These are phyloP conservation scores for Accipiter virgatus DNA, from an alignment of 2,113 vertebrate genomes.

Conservation along the genomic window DNA sequence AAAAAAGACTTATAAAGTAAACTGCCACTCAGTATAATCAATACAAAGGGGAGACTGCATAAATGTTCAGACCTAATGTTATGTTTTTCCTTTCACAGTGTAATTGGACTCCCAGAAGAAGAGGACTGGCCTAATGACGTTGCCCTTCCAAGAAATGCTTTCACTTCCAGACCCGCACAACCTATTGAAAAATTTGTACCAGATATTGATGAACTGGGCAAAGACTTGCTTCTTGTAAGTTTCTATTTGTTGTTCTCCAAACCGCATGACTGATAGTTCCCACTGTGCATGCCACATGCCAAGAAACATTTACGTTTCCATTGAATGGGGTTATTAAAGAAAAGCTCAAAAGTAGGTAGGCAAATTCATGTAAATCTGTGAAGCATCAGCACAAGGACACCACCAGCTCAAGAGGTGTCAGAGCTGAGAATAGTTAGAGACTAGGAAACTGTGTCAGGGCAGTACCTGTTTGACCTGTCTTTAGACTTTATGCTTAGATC, in stretches of 20 bases:
- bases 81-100: constrained; percentile 69
- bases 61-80: neutral
- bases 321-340: neutral
- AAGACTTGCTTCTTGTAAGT: constrained; percentile 91
- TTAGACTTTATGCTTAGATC: neutral
- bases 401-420: neutral
- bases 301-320: neutral
- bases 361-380: neutral
- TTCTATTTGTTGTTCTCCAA: neutral
- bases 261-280: neutral
- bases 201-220: constrained; percentile 93
- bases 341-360: neutral
- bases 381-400: neutral
- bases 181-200: constrained; percentile 90
- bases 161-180: constrained; percentile 84
- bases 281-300: neutral
- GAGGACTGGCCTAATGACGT: constrained; percentile 97
- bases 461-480: neutral
- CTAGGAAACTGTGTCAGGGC: neutral
- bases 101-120: constrained; percentile 90
- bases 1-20: neutral
- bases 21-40: neutral
- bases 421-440: neutral
- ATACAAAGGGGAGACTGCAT: neutral
- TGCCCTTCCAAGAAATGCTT: constrained; percentile 92